Conservation (phyloP, 2,888 invertebrate genomes). For the Orthosia incerta region DNA sequence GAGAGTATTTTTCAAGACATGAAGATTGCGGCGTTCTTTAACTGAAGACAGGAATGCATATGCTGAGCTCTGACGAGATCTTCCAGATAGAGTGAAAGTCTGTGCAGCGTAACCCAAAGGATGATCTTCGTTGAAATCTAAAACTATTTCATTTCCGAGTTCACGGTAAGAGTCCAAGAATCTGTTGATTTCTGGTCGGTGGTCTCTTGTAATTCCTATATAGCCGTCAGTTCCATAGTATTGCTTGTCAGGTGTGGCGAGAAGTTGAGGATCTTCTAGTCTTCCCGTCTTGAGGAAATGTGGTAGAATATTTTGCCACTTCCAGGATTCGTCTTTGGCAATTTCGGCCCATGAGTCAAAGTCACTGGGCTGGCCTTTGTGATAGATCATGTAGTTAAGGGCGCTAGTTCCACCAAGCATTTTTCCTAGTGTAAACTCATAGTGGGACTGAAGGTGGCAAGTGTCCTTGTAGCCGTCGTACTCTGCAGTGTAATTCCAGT, state of each 20-base stretch:
- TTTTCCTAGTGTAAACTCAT: constrained; percentile 70
- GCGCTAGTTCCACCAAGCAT: constrained; percentile 78
- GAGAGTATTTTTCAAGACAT: constrained; percentile 68
- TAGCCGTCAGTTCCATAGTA: constrained; percentile 67
- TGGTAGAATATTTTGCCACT: constrained; percentile 69
- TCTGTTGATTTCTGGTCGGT: constrained; percentile 54
- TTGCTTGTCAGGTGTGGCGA: constrained; percentile 54
- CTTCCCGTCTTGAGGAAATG: constrained; percentile 74
- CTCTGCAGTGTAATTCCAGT: constrained; percentile 75
- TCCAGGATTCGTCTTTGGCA: constrained; percentile 70
- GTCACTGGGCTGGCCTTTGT: constrained; percentile 72
- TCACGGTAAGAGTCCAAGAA: constrained; percentile 78
- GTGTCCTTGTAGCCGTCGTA: constrained; percentile 63
- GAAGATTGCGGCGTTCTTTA: constrained; percentile 70
- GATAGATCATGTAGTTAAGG: constrained; percentile 72
- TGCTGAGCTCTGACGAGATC: constrained; percentile 83
- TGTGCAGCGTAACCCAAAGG: constrained; percentile 71
- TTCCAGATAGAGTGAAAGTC: constrained; percentile 64
- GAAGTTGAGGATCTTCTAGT: constrained; percentile 60
- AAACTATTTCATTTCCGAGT: constrained; percentile 77
- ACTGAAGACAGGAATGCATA: constrained; percentile 76
- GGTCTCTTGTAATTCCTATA: constrained; percentile 63
- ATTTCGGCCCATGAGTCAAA: constrained; percentile 71
- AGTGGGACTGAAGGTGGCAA: constrained; percentile 56
- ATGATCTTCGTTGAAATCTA: constrained; percentile 73